Percentiles rank a stretch among this genome's conserved stretches.
phyloP scores from a whole-genome alignment of 1,140 invertebrate species.

The Apis cerana region DNA sequence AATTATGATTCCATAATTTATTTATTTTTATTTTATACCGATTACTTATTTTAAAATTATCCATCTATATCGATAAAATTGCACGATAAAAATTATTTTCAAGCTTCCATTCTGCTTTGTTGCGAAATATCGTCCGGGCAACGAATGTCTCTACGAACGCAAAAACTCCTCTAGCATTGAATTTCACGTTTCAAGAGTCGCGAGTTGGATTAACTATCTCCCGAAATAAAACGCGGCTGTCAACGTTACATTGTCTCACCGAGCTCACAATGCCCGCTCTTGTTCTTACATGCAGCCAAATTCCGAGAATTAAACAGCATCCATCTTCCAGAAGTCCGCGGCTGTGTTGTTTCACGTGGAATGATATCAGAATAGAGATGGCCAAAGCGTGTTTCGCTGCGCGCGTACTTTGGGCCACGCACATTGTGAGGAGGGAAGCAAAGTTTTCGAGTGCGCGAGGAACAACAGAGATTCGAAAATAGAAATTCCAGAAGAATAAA shows the following conservation, averaged over 20 bases:
- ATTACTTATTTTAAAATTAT: too few relatives aligned
- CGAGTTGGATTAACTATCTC: constrained; percentile 12
- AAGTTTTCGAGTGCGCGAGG: constrained; percentile 2
- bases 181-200: not conserved
- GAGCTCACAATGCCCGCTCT: not conserved
- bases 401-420: too few relatives aligned
- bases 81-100: not conserved
- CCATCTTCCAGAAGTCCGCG: not conserved
- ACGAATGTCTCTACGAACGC: not conserved
- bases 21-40: too few relatives aligned
- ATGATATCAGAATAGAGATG: constrained; percentile 29
- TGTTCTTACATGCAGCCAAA: not conserved
- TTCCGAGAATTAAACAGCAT: constrained; percentile 5
- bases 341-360: not conserved
- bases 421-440: not conserved
- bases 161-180: not conserved
- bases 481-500: too few relatives aligned
- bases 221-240: constrained; percentile 19
- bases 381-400: not conserved
- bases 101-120: not conserved
- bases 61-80: too few relatives aligned
- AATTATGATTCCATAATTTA: too few relatives aligned
- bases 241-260: constrained; percentile 25
- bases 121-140: not conserved
- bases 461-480: constrained; percentile 10